A percentile compares a stretch with the other conserved stretches of the same genome.
These are phyloP conservation scores for Gobius niger DNA, from an alignment of 2,113 vertebrate species.

Conservation along the genomic window DNA sequence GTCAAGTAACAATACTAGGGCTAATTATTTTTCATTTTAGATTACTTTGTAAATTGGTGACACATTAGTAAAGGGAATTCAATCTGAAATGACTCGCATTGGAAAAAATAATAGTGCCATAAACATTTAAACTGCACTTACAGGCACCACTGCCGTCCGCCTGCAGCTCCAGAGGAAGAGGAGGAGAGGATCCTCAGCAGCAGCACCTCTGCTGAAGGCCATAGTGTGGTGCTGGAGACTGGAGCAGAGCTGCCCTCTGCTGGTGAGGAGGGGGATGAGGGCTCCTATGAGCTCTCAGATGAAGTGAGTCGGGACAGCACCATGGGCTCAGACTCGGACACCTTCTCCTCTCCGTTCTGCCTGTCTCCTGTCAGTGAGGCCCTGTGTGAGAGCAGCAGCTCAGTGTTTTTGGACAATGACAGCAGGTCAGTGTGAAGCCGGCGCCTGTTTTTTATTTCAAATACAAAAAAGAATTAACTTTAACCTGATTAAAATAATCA, in stretches of 20 bases:
- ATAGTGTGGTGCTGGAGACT: slow-evolving; percentile 59
- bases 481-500: too few relatives aligned
- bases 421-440: slow-evolving; percentile 77
- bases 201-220: slow-evolving; percentile 66
- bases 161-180: slow-evolving; percentile 71
- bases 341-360: slow-evolving; percentile 96
- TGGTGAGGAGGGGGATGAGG: slow-evolving; percentile 84
- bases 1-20: too few relatives aligned
- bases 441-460: too few relatives aligned
- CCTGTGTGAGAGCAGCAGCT: slow-evolving; percentile 84
- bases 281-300: slow-evolving; percentile 88
- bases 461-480: too few relatives aligned
- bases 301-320: slow-evolving; percentile 93
- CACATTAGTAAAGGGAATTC: too few relatives aligned
- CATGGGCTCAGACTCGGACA: slow-evolving; percentile 92
- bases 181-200: slow-evolving; percentile 70
- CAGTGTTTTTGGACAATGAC: slow-evolving; percentile 88
- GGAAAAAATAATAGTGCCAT: too few relatives aligned
- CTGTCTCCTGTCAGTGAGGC: slow-evolving; percentile 91
- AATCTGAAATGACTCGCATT: too few relatives aligned
- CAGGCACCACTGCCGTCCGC: slow-evolving; percentile 54
- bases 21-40: too few relatives aligned
- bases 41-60: too few relatives aligned
- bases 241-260: slow-evolving; percentile 34
- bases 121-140: not conserved